phyloP scores from a whole-genome alignment of 2,113 vertebrate species.

The Castor canadensis region DNA sequence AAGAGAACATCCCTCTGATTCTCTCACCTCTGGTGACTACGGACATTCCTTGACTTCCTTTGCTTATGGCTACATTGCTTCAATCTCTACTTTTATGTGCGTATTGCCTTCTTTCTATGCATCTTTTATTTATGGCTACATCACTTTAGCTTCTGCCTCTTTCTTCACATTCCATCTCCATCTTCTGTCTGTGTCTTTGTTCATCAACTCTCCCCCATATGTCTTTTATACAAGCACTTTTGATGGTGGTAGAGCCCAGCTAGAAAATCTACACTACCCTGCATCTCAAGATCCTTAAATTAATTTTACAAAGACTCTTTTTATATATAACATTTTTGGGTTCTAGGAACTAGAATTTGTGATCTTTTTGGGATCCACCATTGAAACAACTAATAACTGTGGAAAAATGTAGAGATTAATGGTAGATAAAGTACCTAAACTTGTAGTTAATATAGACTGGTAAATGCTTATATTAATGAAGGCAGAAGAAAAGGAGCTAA shows the following conservation, averaged over 20 bases:
- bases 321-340: not conserved
- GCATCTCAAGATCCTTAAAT: not conserved
- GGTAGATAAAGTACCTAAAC: not conserved
- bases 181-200: not conserved
- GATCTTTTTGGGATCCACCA: not conserved
- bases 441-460: not conserved
- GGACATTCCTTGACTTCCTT: not conserved
- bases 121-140: rapidly evolving
- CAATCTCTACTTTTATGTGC: not conserved
- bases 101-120: not conserved
- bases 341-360: not conserved
- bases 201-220: not conserved
- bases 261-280: not conserved
- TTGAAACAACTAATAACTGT: not conserved
- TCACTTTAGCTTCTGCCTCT: not conserved
- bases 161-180: not conserved
- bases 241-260: not conserved
- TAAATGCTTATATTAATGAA: not conserved
- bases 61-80: not conserved
- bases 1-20: not conserved
- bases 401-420: not conserved
- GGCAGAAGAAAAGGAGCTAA: not conserved
- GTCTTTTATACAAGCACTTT: not conserved
- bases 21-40: too few species aligned
- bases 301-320: not conserved